Conservation (phyloP, 2,888 invertebrate genomes). For the Ecdyonurus torrentis region DNA sequence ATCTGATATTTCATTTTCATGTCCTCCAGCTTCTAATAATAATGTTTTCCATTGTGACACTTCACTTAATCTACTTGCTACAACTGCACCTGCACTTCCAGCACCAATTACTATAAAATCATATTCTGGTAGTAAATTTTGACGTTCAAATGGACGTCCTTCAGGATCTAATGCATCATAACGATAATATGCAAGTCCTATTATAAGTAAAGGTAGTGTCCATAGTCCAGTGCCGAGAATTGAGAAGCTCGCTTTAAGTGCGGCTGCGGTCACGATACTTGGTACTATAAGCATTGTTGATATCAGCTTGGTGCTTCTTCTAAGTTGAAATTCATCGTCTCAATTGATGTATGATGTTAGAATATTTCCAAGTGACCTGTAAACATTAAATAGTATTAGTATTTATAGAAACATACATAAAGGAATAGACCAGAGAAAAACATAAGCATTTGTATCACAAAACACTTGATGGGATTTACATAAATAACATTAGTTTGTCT, state of each 20-base stretch:
- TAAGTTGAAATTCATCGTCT: not conserved
- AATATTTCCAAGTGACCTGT: not conserved
- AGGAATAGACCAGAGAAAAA: too few relatives aligned
- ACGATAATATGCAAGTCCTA: constrained; percentile 62
- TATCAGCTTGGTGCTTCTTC: not conserved
- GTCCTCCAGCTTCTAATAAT: constrained; percentile 68
- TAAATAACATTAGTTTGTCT: too few relatives aligned
- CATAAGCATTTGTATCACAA: too few relatives aligned
- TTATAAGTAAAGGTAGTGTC: constrained; percentile 67
- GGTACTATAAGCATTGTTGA: constrained; percentile 11
- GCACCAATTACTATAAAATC: constrained; percentile 74
- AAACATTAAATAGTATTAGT: not conserved
- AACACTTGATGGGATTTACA: too few relatives aligned
- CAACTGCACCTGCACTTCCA: constrained; percentile 79
- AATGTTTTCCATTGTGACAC: constrained; percentile 58
- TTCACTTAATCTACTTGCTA: constrained; percentile 67
- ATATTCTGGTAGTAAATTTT: constrained; percentile 51
- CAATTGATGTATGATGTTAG: not conserved
- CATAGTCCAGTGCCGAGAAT: constrained; percentile 40
- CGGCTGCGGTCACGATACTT: constrained; percentile 14
- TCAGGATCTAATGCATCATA: constrained; percentile 71
- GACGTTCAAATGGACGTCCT: constrained; percentile 50
- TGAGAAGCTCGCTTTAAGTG: constrained; percentile 13
- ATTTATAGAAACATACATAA: not conserved
- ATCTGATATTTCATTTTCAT: constrained; percentile 76